phyloP scores from a whole-genome alignment of 35 echinoderm and acorn worm species.

The Eucidaris tribuloides region DNA sequence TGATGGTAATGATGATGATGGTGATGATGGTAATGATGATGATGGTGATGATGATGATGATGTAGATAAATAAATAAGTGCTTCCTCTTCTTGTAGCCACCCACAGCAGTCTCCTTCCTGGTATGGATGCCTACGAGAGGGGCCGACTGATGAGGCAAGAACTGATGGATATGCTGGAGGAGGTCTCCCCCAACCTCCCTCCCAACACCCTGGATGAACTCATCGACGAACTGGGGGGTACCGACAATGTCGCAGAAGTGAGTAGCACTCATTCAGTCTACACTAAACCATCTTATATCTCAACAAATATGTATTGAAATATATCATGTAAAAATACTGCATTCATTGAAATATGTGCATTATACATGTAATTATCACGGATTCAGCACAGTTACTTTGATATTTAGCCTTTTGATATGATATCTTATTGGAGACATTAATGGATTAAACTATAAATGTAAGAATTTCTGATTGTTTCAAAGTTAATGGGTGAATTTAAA shows the following conservation, averaged over 20 bases:
- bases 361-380: too few relatives aligned
- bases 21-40: not conserved
- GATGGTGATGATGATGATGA: not conserved
- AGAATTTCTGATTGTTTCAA: too few relatives aligned
- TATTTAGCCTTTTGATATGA: too few relatives aligned
- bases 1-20: not conserved
- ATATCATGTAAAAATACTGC: too few relatives aligned
- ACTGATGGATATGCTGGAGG: conserved; percentile 84
- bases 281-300: too few relatives aligned
- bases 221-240: conserved; percentile 88
- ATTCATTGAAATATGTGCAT: too few relatives aligned
- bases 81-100: conserved; percentile 46
- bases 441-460: too few relatives aligned
- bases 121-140: conserved; percentile 92
- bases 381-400: too few relatives aligned
- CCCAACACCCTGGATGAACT: conserved; percentile 98
- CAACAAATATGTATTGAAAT: too few relatives aligned
- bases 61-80: not conserved
- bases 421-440: too few relatives aligned
- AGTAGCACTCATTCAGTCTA: not conserved
- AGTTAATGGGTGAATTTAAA: too few relatives aligned
- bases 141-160: conserved; percentile 95
- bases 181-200: conserved; percentile 66
- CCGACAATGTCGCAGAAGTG: conserved; percentile 95
- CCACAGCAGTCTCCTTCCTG: conserved; percentile 66